A percentile compares a stretch with the other conserved stretches of the same genome.
These are phyloP conservation scores for Amitus sp. DNA, from an alignment of 2,888 invertebrate species.

Conservation along the genomic window DNA sequence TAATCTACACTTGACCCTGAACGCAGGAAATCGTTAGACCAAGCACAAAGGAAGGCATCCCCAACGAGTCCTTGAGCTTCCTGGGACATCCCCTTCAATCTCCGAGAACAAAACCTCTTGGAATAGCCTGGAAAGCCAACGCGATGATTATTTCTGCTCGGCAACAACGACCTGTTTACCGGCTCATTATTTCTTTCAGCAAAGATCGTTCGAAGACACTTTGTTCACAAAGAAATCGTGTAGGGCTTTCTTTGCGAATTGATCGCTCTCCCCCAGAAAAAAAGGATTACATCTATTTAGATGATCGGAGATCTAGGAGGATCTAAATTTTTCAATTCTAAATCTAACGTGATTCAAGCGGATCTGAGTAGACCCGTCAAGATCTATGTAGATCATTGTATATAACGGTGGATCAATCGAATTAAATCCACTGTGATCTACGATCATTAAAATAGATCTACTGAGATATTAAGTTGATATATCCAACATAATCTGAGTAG, in stretches of 20 bases:
- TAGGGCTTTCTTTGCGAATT: background rate
- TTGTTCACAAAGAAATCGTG: background rate
- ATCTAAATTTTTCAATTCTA: no score
- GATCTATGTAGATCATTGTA: no score
- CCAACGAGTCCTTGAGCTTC: background rate
- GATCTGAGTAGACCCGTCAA: no score
- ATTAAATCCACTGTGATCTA: no score
- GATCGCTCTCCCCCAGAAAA: background rate
- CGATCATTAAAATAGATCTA: no score
- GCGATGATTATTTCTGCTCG: background rate
- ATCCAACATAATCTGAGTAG: no score
- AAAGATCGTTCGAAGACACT: background rate
- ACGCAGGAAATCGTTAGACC: slow-evolving; percentile 13
- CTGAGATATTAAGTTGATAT: no score
- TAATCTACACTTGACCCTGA: slow-evolving; percentile 40
- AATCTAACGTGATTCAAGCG: no score
- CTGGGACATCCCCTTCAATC: background rate
- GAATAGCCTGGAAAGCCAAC: background rate
- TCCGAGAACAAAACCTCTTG: slow-evolving; percentile 4
- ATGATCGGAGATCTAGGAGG: no score
- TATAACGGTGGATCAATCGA: no score
- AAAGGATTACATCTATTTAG: no score
- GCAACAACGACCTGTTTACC: background rate
- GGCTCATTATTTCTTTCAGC: background rate
- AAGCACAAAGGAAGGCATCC: slow-evolving; percentile 26